A percentile compares a stretch with the other conserved stretches of the same genome.
These are phyloP conservation scores for Plecturocebus donacophilus DNA, from an alignment of 2,113 vertebrate species.

Conservation along the genomic window DNA sequence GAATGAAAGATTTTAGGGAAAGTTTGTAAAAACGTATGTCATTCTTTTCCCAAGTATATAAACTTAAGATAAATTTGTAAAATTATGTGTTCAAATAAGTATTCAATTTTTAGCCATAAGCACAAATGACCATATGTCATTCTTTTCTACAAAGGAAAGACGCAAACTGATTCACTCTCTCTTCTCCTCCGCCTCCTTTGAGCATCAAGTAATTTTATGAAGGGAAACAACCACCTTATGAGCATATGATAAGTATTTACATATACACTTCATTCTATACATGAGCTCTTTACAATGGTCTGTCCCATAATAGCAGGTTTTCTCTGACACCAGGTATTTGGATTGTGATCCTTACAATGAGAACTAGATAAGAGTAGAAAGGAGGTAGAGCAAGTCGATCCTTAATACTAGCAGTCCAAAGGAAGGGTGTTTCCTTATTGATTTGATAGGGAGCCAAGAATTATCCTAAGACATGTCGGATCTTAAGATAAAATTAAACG, in stretches of 20 bases:
- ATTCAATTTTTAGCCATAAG: not conserved
- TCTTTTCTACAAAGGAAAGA: not conserved
- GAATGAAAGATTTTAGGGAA: not conserved
- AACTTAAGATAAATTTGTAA: not conserved
- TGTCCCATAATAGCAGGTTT: not conserved
- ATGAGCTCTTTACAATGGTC: not conserved
- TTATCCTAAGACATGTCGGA: slow-evolving; percentile 12
- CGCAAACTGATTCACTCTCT: not conserved
- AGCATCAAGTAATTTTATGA: not conserved
- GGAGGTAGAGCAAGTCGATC: not conserved
- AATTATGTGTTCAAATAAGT: not conserved
- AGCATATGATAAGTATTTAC: not conserved
- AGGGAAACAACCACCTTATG: not conserved
- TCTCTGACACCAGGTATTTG: not conserved
- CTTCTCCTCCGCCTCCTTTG: not conserved
- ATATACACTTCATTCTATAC: not conserved
- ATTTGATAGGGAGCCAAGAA: slow-evolving; percentile 14
- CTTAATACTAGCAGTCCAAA: not conserved
- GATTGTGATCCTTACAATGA: not conserved
- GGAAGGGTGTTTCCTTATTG: not conserved
- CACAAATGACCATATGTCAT: not conserved
- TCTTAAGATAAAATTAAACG: slow-evolving; percentile 55
- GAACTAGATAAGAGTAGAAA: not conserved
- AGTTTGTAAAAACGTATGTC: not conserved
- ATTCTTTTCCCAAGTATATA: not conserved